Percentiles rank a stretch among this genome's conserved stretches.
phyloP scores from a whole-genome alignment of 2,888 invertebrate genomes.

The Eilema griseolum region DNA sequence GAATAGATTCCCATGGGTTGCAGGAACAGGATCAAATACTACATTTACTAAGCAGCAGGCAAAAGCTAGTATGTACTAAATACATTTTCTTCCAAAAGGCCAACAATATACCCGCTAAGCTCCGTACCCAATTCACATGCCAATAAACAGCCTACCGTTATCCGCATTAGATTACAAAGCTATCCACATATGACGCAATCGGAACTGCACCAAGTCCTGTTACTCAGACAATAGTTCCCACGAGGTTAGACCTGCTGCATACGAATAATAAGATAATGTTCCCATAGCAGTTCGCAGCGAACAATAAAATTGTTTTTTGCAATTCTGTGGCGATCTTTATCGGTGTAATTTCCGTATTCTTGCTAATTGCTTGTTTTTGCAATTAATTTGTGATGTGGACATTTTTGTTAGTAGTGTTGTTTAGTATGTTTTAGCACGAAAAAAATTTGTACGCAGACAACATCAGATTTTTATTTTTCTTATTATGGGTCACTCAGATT shows the following conservation, averaged over 20 bases:
- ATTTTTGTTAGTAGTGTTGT: neutral
- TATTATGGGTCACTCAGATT: too few species aligned
- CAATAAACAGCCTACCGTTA: slow-evolving; percentile 35
- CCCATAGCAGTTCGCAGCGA: slow-evolving; percentile 40
- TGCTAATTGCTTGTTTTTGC: slow-evolving; percentile 22
- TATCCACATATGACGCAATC: slow-evolving; percentile 40
- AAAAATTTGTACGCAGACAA: neutral
- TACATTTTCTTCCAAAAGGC: neutral
- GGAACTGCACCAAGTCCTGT: slow-evolving; percentile 45
- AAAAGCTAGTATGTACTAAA: too few species aligned
- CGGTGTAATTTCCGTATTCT: slow-evolving; percentile 56
- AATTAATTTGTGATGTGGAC: slow-evolving; percentile 5
- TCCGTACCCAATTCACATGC: slow-evolving; percentile 6
- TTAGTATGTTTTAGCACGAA: neutral
- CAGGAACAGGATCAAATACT: too few species aligned
- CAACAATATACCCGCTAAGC: neutral
- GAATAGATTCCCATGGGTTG: too few species aligned
- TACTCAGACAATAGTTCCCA: slow-evolving; percentile 60
- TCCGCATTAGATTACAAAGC: slow-evolving; percentile 38
- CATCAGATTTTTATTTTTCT: too few species aligned
- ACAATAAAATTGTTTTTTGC: slow-evolving; percentile 55
- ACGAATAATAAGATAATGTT: slow-evolving; percentile 55
- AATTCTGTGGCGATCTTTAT: slow-evolving; percentile 54
- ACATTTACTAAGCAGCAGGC: too few species aligned
- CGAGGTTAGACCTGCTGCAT: slow-evolving; percentile 61